Percentiles rank a stretch among this genome's conserved stretches.
phyloP scores from a whole-genome alignment of 2,888 invertebrate species.

The Laspeyria flexula region DNA sequence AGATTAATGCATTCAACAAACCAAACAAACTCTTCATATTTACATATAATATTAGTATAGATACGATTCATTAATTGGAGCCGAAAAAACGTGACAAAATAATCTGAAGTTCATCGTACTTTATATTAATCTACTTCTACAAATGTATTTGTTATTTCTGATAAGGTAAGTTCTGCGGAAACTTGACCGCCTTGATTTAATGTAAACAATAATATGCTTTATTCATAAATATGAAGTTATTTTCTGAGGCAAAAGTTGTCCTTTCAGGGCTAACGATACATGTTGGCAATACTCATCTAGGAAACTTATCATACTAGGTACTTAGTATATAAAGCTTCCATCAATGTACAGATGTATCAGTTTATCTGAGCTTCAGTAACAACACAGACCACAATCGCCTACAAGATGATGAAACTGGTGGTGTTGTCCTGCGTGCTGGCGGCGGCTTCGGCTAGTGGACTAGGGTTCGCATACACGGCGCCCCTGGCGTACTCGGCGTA shows the following conservation, averaged over 20 bases:
- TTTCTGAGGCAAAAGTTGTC: constrained; percentile 62
- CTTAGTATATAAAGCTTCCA: constrained; percentile 64
- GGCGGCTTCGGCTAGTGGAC: constrained; percentile 76
- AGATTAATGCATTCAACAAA: too few relatives aligned
- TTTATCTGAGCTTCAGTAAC: constrained; percentile 55
- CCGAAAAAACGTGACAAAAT: too few relatives aligned
- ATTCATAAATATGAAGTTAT: constrained; percentile 23
- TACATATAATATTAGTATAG: too few relatives aligned
- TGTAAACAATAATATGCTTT: not conserved
- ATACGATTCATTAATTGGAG: too few relatives aligned
- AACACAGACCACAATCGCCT: constrained; percentile 74
- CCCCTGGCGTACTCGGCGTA: constrained; percentile 39
- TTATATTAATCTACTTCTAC: too few relatives aligned
- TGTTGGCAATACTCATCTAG: constrained; percentile 63
- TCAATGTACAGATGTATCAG: constrained; percentile 62
- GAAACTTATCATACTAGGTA: constrained; percentile 43
- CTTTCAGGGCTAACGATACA: constrained; percentile 65
- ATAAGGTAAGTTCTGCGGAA: too few relatives aligned
- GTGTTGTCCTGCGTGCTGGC: constrained; percentile 88
- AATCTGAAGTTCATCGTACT: too few relatives aligned
- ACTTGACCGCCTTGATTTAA: too few relatives aligned
- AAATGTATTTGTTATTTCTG: too few relatives aligned
- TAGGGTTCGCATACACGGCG: constrained; percentile 39
- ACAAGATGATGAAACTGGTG: constrained; percentile 84
- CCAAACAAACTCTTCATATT: too few relatives aligned